phyloP scores from a whole-genome alignment of 2,797 vertebrate species.

The Oreonectes daqikongensis region DNA sequence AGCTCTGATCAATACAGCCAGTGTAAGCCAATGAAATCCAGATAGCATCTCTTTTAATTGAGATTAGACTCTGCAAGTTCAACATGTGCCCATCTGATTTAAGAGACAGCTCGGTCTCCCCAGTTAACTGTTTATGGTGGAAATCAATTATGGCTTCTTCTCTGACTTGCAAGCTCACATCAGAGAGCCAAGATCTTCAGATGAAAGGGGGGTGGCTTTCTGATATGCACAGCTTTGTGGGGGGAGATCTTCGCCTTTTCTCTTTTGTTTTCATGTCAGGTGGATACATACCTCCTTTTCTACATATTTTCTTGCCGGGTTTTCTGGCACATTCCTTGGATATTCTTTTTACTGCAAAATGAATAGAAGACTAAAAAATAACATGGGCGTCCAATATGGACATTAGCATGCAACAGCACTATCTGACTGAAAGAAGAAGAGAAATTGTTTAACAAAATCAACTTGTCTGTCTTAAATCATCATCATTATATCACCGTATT shows the following conservation, averaged over 20 bases:
- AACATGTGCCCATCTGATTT: slow-evolving; percentile 68
- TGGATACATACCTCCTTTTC: slow-evolving; percentile 93
- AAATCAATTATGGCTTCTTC: slow-evolving; percentile 60
- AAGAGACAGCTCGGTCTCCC: slow-evolving; percentile 57
- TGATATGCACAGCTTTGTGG: slow-evolving; percentile 31
- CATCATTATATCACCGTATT: slow-evolving; percentile 30
- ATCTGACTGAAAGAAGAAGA: slow-evolving; percentile 75
- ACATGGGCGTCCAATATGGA: slow-evolving; percentile 93
- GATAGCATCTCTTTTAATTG: slow-evolving; percentile 70
- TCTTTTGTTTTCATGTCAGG: slow-evolving; percentile 49
- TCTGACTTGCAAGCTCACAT: slow-evolving; percentile 70
- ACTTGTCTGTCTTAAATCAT: slow-evolving; percentile 41
- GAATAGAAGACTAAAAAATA: slow-evolving; percentile 97
- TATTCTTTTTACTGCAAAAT: slow-evolving; percentile 97
- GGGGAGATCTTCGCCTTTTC: slow-evolving; percentile 44
- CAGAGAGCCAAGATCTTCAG: slow-evolving; percentile 60
- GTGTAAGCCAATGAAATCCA: slow-evolving; percentile 68
- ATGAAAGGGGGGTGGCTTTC: background rate
- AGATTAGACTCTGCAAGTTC: slow-evolving; percentile 68
- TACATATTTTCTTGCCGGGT: slow-evolving; percentile 96
- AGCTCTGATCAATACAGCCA: slow-evolving; percentile 66
- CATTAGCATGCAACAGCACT: slow-evolving; percentile 87
- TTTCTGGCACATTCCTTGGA: slow-evolving; percentile 96
- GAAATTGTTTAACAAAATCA: slow-evolving; percentile 57
- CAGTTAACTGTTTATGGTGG: slow-evolving; percentile 62